Evolutionary conservation across 2,888 invertebrate species (phyloP).

Genomic region (Apodemia mormo): DNA sequence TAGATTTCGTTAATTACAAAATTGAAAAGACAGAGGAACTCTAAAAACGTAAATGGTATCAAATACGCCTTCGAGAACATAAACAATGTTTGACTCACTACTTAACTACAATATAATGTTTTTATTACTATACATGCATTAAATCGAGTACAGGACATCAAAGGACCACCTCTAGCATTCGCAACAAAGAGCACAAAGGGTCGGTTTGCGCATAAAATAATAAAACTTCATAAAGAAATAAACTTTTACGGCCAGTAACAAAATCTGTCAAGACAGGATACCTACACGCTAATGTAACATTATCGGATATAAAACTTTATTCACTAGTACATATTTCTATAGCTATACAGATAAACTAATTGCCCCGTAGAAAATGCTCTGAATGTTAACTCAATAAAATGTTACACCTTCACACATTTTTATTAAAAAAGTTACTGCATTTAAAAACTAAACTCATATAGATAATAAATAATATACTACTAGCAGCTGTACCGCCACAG

Average conservation of each 20-base stretch:
- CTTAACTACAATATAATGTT: conserved; percentile 60
- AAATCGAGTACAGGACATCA: conserved; percentile 32
- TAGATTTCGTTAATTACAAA: too few relatives aligned
- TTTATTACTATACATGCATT: conserved; percentile 50
- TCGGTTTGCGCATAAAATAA: conserved; percentile 53
- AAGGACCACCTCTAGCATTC: conserved; percentile 46
- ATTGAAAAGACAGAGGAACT: conserved; percentile 35
- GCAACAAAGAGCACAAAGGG: conserved; percentile 58
- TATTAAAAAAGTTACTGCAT: not conserved
- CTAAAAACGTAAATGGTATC: conserved; percentile 54
- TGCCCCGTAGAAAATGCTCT: not conserved
- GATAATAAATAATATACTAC: too few relatives aligned
- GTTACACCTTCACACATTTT: not conserved
- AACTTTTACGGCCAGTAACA: conserved; percentile 64
- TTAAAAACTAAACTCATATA: not conserved
- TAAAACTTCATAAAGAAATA: conserved; percentile 65
- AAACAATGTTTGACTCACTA: conserved; percentile 63
- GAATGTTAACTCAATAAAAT: not conserved
- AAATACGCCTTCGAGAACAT: conserved; percentile 50
- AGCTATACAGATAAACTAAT: not conserved
- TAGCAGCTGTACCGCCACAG: too few relatives aligned
- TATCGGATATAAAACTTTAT: conserved; percentile 44
- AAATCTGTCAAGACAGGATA: conserved; percentile 47
- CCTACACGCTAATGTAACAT: conserved; percentile 42
- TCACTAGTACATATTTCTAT: conserved; percentile 33